Percentiles rank a stretch among this genome's conserved stretches.
These are phyloP conservation scores for Nothoprocta pentlandii DNA, from an alignment of 2,113 vertebrate species.

Conservation along the genomic window DNA sequence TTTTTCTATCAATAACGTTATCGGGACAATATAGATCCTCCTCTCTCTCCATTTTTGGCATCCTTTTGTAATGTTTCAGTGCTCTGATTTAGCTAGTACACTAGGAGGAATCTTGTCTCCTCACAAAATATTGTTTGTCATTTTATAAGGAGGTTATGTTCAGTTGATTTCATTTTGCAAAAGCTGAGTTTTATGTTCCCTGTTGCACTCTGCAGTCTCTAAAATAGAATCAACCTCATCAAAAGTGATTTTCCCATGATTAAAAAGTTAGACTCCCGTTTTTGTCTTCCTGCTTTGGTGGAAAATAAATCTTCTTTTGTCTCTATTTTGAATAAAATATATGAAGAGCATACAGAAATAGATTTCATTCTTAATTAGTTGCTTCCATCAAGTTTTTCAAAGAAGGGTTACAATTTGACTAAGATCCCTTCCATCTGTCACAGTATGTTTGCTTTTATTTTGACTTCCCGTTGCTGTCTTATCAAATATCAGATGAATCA, in stretches of 20 bases:
- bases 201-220: neutral
- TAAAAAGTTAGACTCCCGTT: slow-evolving; percentile 15
- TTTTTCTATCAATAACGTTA: neutral
- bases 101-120: neutral
- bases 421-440: slow-evolving; percentile 80
- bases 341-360: slow-evolving; percentile 67
- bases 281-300: neutral
- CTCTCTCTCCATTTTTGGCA: neutral
- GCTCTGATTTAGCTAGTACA: neutral
- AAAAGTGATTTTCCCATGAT: slow-evolving; percentile 12
- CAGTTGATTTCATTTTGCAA: slow-evolving; percentile 53
- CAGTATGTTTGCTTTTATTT: slow-evolving; percentile 82
- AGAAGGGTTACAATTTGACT: slow-evolving; percentile 73
- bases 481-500: slow-evolving; percentile 80
- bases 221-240: neutral
- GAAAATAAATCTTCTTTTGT: slow-evolving; percentile 51
- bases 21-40: neutral
- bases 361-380: slow-evolving; percentile 77
- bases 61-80: neutral
- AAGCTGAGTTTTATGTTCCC: neutral
- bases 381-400: slow-evolving; percentile 74
- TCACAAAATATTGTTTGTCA: neutral
- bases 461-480: slow-evolving; percentile 80
- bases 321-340: slow-evolving; percentile 63
- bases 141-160: neutral